These are phyloP conservation scores for Novumbra hubbsi DNA, from an alignment of 2,797 vertebrate species.

Conservation along the genomic window DNA sequence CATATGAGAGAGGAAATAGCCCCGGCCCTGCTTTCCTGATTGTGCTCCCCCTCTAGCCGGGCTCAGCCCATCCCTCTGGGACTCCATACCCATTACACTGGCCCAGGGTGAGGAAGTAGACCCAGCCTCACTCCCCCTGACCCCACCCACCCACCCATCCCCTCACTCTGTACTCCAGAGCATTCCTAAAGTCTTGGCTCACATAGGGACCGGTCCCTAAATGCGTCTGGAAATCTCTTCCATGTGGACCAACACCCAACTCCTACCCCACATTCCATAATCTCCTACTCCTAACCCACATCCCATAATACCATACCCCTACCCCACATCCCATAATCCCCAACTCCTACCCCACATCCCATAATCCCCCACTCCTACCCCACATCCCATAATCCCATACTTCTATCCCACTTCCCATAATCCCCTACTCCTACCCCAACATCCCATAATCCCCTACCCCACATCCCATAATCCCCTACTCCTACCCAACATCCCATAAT, in stretches of 20 bases:
- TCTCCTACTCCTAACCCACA: neutral
- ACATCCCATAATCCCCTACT: no score
- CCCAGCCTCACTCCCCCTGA: conserved; percentile 29
- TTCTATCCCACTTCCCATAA: no score
- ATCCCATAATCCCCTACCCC: conserved; percentile 9
- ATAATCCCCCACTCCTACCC: no score
- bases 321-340: no score
- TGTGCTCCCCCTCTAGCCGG: conserved; percentile 52
- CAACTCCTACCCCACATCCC: neutral
- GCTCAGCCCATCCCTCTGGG: conserved; percentile 69
- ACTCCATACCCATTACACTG: conserved; percentile 56
- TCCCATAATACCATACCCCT: no score
- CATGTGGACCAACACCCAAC: conserved; percentile 12
- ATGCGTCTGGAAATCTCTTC: conserved; percentile 25
- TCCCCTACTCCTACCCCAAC: neutral
- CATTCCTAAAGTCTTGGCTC: conserved; percentile 52
- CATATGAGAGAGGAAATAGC: conserved; percentile 60
- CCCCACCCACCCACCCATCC: conserved; percentile 20
- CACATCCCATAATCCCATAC: no score
- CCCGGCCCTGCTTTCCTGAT: conserved; percentile 64
- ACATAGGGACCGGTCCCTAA: conserved; percentile 38
- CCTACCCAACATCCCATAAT: no score
- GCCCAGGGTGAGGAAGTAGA: conserved; percentile 61
- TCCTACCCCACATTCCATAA: neutral
- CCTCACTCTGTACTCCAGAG: conserved; percentile 22